Base-by-base conservation (phyloP, 2,113 vertebrate species). In the Coracopsis vasa region DNA sequence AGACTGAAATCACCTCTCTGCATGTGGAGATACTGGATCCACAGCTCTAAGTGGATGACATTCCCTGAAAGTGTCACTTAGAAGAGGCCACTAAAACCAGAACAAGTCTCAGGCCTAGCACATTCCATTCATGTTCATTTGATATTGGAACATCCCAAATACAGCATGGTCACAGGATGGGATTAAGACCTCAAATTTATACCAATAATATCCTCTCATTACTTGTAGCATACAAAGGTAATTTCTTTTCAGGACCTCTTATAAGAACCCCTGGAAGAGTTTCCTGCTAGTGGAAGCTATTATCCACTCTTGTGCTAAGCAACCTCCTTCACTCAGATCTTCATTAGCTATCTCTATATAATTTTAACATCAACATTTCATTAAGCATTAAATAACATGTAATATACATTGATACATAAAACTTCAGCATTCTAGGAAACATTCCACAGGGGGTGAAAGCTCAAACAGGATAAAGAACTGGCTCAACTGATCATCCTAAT, bases 1-100 rank as follows among this genome's bases (percentile, higher is more conserved):
- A 58, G 45, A 53, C 47, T 4, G 20, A 18, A 53, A 54, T 9
- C 27, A 33, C 45, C 51, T 44, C 24, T 27, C 58, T 19, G 37
- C 37, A 10, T 0, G 4, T 4, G 79, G 41, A 62, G 74, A 5
- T 3, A 10, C 4, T 17, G 12, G 44, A 58, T 58, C 48, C 66
- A 7, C 20, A 42, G 35, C 58, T 73, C 11, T 16, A 24, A 10
- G 54, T 10, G 25, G 50, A 7, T 17, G 61, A 21, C 54, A 23
- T 25, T 45, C 61, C 70, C 70, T 82, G 44, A 2, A 61, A 69
- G 28, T 1, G 11, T 17, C 70, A 27, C 72, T 44, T 19, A 15
- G 27, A 85, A 35, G 11, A 66, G 23, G 20, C 11, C 74, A 56
- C 39, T 24, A 10, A 24, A 51, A 13, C 33, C 13, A 44, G 16